A percentile compares a stretch with the other conserved stretches of the same genome.
These are phyloP conservation scores for Anoplopoma fimbria DNA, from an alignment of 2,113 vertebrate genomes.

Conservation along the genomic window DNA sequence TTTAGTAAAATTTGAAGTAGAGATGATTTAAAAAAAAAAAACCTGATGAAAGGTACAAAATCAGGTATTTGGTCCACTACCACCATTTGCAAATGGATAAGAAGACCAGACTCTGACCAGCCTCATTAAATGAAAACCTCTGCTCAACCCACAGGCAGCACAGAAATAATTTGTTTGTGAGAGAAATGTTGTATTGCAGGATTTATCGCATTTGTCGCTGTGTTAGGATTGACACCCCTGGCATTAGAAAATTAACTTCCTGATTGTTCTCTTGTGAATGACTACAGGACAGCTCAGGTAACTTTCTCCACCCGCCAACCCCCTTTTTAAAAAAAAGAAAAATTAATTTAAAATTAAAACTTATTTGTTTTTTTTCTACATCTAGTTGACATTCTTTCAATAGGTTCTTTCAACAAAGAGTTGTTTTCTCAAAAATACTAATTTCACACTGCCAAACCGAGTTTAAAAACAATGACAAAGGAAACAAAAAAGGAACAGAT, in stretches of 20 bases:
- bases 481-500: background rate
- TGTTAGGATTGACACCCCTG: background rate
- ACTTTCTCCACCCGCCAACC: background rate
- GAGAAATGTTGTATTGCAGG: conserved; percentile 12
- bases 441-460: background rate
- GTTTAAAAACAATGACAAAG: background rate
- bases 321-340: no score
- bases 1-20: background rate
- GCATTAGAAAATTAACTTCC: conserved; percentile 12
- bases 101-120: conserved; percentile 15
- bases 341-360: conserved; percentile 10
- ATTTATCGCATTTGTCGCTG: background rate
- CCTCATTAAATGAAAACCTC: conserved; percentile 48
- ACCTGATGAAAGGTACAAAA: background rate
- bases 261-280: conserved; percentile 30
- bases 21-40: background rate
- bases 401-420: background rate
- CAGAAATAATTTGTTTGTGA: conserved; percentile 39
- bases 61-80: background rate
- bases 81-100: conserved; percentile 35
- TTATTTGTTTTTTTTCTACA: background rate
- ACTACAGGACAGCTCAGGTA: conserved; percentile 1
- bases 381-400: background rate
- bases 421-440: background rate
- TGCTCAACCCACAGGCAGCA: conserved; percentile 29